These are phyloP conservation scores for Leucania comma DNA, from an alignment of 2,888 invertebrate genomes.

Conservation along the genomic window DNA sequence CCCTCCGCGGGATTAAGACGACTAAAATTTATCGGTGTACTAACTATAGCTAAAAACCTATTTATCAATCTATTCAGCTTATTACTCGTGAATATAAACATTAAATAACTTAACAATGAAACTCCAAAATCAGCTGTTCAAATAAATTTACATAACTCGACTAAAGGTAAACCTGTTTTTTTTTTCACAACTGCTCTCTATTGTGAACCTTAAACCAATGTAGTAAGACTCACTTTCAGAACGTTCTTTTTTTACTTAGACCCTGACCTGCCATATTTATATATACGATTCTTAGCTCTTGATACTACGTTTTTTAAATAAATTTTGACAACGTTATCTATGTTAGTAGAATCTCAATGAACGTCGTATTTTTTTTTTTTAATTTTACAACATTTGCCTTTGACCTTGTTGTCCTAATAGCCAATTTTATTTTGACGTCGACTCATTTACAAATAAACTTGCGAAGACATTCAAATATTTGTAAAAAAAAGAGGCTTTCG, in stretches of 20 bases:
- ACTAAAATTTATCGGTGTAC: no score
- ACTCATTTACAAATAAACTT: no score
- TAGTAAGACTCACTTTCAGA: not conserved
- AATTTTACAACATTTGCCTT: no score
- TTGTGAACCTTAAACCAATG: not conserved
- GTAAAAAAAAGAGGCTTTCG: no score
- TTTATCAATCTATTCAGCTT: no score
- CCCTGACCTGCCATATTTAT: not conserved
- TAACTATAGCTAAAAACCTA: no score
- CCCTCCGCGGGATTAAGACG: no score
- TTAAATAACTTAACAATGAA: no score
- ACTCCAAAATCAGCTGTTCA: not conserved
- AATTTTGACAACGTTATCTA: not conserved
- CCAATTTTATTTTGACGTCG: not conserved
- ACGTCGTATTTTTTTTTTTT: not conserved
- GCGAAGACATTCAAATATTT: no score
- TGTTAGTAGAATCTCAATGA: not conserved
- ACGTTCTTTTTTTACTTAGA: not conserved
- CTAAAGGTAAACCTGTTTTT: not conserved
- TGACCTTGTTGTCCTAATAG: no score
- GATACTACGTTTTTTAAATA: not conserved
- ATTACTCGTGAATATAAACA: no score
- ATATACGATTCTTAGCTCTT: not conserved
- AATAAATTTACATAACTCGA: not conserved
- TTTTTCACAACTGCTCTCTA: not conserved